Evolutionary conservation across 2,888 invertebrate species (phyloP), one percentile per base, ranked within the genome.

Genomic region (Eudasyphora cyanicolor): DNA sequence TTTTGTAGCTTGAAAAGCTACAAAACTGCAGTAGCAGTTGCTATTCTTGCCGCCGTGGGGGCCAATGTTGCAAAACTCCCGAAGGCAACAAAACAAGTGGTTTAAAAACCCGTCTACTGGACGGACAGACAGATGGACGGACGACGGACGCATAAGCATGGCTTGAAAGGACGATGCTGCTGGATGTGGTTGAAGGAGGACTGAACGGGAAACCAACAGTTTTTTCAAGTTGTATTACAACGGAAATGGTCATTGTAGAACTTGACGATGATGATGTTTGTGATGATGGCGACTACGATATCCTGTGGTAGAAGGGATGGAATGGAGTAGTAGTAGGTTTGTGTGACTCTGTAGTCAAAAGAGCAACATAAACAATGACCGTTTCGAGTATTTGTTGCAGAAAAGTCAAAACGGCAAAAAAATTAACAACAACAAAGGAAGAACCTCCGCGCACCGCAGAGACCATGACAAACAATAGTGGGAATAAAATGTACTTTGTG

Each of bases 211-310:
- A 29, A 29, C 76, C 54, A 42, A 45, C 45, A 75, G 71, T 60
- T 80, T 83, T 84, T 77, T 67, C 14, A n/a, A 70, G 74, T 70
- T 78, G 71, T 64, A 62, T 78, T 77, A 71, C 80, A 84, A 78
- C 77, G 80, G 83, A 84, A 84, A 75, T 84, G 83, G 80, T 84
- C 83, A 80, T 80, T 80, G 80, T 84, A 77, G 80, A 77, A 84
- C 64, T 84, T 80, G 70, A 74, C 64, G 77, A 71, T 42, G 27
- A 70, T 60, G 76, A 49, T 73, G 76, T 67, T 38, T 12, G 21
- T 42, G 67, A 67, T 80, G 77, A 75, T 57, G 77, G 69, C 45
- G 76, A 35, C 38, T 19, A 42, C 42, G 42, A 42, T 67, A 42
- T 67, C 24, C 21, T 67, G 76, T 77, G 83, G 54, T 70, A 62